Base-by-base conservation (phyloP, 1,140 invertebrate species). In the Drosophila obscura region DNA sequence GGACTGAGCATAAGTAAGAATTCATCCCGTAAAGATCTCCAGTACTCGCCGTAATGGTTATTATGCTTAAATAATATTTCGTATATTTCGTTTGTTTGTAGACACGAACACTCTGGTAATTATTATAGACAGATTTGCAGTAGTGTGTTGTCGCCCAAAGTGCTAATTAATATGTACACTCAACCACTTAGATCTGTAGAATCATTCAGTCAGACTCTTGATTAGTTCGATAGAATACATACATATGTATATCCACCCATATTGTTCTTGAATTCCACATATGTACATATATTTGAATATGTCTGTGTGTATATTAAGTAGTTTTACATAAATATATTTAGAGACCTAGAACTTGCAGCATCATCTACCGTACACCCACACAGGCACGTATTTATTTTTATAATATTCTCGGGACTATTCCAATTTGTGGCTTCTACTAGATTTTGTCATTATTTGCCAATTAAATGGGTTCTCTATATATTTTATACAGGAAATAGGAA, bases 291-390 rank as follows among this genome's bases (percentile, higher is more conserved):
- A 26, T 28, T 28, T 48, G 24, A n/a, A 58, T 39, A 46, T 28
- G 0, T 57, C 31, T 41, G 44, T 28, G 44, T 28, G 28, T 15
- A 49, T 57, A 39, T 13, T 39, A 66, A 19, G 35, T 69, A 44
- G 67, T 71, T 71, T 71, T 71, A 71, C 67, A 71, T 58, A 71
- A 71, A 71, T 71, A 71, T 50, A 71, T 24, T 69, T 69, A 50
- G 26, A 71, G 67, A 71, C 67, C 67, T 71, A 71, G 67, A 71
- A 71, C 67, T 71, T 71, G 67, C 66, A 69, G 68, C 39, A 60
- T 64, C 53, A 59, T 39, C 11, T 5, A 39, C 35, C 2, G 4
- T 43, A 57, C 35, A 49, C 65, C 57, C 65, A 49, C 67, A 31
- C 43, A 31, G 39, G 15, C 45, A 31, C 45, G 43, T 49, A 71